These are phyloP conservation scores for Parapsyche elsis DNA, from an alignment of 1,140 invertebrate species.

Conservation along the genomic window DNA sequence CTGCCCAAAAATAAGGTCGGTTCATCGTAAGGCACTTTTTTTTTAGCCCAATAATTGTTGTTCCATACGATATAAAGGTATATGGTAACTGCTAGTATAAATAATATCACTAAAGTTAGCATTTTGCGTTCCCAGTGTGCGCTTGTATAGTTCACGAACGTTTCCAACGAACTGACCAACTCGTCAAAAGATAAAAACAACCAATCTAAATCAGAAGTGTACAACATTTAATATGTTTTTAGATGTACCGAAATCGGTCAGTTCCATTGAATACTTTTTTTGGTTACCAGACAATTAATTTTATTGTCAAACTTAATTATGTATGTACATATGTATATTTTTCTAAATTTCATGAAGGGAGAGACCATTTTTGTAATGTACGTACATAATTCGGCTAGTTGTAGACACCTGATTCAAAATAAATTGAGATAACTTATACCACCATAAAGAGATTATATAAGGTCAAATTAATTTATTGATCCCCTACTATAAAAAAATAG, in stretches of 20 bases:
- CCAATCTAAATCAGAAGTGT: conserved; percentile 35
- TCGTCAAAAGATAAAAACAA: no score
- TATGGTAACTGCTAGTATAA: conserved; percentile 12
- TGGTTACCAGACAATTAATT: no score
- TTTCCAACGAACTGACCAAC: no score
- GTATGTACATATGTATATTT: background rate
- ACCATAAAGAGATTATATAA: no score
- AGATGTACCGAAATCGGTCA: conserved; percentile 53
- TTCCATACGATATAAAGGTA: conserved; percentile 47
- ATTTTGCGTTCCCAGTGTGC: background rate
- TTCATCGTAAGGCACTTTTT: conserved; percentile 51
- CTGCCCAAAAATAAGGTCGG: conserved; percentile 53
- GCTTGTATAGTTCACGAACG: no score
- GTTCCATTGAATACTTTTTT: background rate
- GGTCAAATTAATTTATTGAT: no score
- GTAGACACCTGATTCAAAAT: no score
- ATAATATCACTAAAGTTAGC: background rate
- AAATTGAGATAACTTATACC: no score
- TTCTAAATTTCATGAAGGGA: no score
- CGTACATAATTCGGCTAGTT: no score
- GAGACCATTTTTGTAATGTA: background rate
- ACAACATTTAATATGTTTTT: conserved; percentile 51
- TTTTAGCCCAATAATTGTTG: conserved; percentile 56
- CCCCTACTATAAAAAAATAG: no score
- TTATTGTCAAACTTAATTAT: no score